Base-by-base conservation (phyloP, 53 echinoderm and acorn worm genomes). In the Apostichopus leukothele region DNA sequence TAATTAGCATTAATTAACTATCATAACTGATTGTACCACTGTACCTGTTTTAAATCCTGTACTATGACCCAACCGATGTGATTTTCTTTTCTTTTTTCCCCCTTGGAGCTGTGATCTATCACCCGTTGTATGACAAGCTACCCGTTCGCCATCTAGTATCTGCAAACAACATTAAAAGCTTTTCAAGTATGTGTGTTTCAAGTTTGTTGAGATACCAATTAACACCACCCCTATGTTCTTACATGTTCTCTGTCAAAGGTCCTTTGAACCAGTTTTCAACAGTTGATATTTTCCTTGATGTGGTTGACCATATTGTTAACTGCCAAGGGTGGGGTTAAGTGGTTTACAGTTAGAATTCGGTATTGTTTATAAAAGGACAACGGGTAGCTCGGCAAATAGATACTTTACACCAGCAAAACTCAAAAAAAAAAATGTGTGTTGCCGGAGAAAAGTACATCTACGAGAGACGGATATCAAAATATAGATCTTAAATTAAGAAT, bases 141-240 rank as follows among this genome's bases (percentile, higher is more conserved):
- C 81, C 79, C 81, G 50, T 86, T 50, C 21, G 86, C 66, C 71
- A 22, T 66, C 86, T 50, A 68, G 86, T 86, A 22, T 86, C 71
- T 66, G 86, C 86, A 86, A 86, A 86, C 86, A 86, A 86, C 86
- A 86, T 86, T 86, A 86, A 86, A 86, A 86, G 86, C 86, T 86
- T 86, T 86, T 86, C 60, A 68, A 86, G 86, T 86, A 61, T 86
- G 81, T 21, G 21, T 57, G 81, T 81, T 57, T 54, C 81, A 81
- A 81, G 20, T 59, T 59, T 21, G 23, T 59, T n/a, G 81, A 81
- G 54, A 59, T 53, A 54, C 81, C 60, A 81, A 57, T 81, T 57
- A 81, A 59, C 20, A 81, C 59, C 22, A 81, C 16, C 53, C 39
- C 59, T 21, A 81, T 81, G 71, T 71, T 18, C 6, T n/a, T 14